Evolutionary conservation across 1,140 invertebrate genomes (phyloP).

Genomic region (Listronotus oregonensis): DNA sequence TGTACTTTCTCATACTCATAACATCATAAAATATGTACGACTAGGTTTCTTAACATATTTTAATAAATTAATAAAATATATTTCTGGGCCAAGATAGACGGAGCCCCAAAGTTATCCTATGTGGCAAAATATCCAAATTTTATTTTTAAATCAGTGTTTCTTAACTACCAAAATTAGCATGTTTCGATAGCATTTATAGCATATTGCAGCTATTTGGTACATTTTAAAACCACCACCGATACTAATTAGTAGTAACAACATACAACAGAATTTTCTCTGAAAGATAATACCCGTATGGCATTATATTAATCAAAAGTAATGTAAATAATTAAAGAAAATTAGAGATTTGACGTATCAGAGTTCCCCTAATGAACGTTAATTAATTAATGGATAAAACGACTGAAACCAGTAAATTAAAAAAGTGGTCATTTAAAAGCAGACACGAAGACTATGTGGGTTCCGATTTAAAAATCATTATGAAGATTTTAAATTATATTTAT

Average conservation of each 20-base stretch:
- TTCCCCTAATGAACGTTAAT: conserved; percentile 36
- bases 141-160: no score
- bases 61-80: no score
- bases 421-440: conserved; percentile 21
- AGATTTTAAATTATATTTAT: conserved; percentile 2
- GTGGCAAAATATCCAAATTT: no score
- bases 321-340: conserved; percentile 43
- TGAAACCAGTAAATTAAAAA: conserved; percentile 40
- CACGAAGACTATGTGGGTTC: conserved; percentile 29
- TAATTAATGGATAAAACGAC: conserved; percentile 42
- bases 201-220: no score
- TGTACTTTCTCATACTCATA: no score
- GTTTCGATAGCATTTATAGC: no score
- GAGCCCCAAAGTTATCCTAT: no score
- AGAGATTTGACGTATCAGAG: conserved; percentile 43
- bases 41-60: no score
- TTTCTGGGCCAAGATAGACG: no score
- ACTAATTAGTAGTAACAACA: background rate
- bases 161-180: no score
- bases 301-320: conserved; percentile 39
- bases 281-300: conserved; percentile 29
- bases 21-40: no score
- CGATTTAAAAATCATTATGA: conserved; percentile 38
- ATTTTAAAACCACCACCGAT: background rate
- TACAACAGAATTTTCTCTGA: background rate